Conservation (phyloP, 53 echinoderm and acorn worm genomes). For the Holothuria leucospilota region DNA sequence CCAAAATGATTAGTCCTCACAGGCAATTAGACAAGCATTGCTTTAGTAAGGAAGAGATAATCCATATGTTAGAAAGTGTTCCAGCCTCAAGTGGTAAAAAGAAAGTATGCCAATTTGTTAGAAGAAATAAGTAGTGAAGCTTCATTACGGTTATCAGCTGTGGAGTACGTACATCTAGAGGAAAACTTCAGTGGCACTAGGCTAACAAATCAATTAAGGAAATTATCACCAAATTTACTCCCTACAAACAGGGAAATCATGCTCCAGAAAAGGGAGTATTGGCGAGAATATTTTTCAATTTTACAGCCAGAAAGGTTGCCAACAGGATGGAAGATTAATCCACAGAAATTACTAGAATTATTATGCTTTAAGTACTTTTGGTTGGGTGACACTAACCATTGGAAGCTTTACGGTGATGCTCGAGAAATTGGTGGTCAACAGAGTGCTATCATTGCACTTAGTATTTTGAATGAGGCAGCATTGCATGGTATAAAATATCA, state of each 20-base stretch:
- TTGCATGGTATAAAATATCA: no score
- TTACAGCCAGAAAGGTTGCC: slow-evolving; percentile 48
- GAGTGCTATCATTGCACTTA: slow-evolving; percentile 61
- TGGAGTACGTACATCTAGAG: neutral
- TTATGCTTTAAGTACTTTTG: slow-evolving; percentile 64
- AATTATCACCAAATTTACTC: neutral
- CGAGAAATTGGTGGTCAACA: slow-evolving; percentile 68
- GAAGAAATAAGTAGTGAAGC: neutral
- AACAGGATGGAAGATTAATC: slow-evolving; percentile 65
- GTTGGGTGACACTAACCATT: neutral
- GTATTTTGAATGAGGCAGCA: slow-evolving; percentile 46
- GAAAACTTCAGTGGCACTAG: neutral
- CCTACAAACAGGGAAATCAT: neutral
- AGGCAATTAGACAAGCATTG: neutral
- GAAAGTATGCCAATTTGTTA: neutral
- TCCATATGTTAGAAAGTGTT: neutral
- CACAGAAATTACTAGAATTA: slow-evolving; percentile 47
- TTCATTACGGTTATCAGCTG: neutral
- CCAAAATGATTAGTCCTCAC: neutral
- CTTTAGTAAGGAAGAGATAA: neutral
- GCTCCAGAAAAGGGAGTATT: slow-evolving; percentile 13
- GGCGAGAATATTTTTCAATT: slow-evolving; percentile 49
- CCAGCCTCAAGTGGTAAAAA: neutral
- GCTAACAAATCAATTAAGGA: neutral
- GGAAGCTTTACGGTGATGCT: slow-evolving; percentile 62